Base-by-base conservation (phyloP, 2,888 invertebrate species). In the Ganaspis brasiliensis region DNA sequence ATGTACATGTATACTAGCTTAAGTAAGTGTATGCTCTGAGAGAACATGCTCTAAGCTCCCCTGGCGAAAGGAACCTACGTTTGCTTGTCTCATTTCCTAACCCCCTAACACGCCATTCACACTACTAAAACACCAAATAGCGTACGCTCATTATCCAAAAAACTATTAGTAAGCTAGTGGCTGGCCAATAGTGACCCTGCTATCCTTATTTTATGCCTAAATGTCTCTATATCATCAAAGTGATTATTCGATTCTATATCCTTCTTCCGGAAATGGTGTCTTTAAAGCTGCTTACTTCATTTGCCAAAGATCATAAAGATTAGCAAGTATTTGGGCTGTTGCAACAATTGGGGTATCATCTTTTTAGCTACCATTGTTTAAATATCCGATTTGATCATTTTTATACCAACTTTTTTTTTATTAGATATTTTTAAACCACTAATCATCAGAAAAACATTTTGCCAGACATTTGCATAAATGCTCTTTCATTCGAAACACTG, bases 71-170 rank as follows among this genome's bases (percentile, higher is more conserved):
- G 76, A 79, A 72, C 71, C 72, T 72, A 63, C 78, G 79, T 74
- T 79, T 82, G 86, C 85, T 85, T 86, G 79, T 82, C 80, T 83
- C 81, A 82, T 80, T 80, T 78, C 82, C 81, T 85, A 87, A 86
- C 82, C 81, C 81, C 82, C 81, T 87, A 86, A 87, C 83, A 84
- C 80, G 82, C 83, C 84, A 84, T 84, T 87, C 84, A 87, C 85
- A 86, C 85, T 82, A 85, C 85, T 87, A 83, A 85, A 83, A 81
- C 82, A 83, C 77, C 79, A 77, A 77, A 83, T 79, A 81, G 78
- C 82, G 80, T 78, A 78, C 81, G 83, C 82, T 79, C 82, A 81
- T 81, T 82, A 82, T 78, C 79, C 81, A 79, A 79, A 77, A 83
- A 82, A 72, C 81, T 82, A 81, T 45, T 78, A 82, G 81, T 83